Evolutionary conservation across 2,888 invertebrate species (phyloP).

Genomic region (Micoletzkya japonica): DNA sequence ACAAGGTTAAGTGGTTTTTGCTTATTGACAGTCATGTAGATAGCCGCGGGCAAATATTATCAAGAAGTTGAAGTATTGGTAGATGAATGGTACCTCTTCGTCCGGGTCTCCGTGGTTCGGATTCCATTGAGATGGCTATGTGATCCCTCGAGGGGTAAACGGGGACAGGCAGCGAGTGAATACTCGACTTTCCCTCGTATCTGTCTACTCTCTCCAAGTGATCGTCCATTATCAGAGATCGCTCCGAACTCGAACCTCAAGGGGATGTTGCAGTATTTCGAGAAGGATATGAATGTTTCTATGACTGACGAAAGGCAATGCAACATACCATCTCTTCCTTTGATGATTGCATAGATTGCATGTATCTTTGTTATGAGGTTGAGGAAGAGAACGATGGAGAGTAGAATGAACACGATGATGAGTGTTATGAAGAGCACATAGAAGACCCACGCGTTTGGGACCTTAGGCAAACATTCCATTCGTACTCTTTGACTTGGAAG

Average conservation of each 20-base stretch:
- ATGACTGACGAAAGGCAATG: not conserved
- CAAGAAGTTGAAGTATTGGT: no score
- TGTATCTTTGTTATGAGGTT: conserved; percentile 56
- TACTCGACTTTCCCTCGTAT: conserved; percentile 11
- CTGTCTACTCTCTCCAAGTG: conserved; percentile 20
- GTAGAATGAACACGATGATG: conserved; percentile 57
- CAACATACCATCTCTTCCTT: conserved; percentile 41
- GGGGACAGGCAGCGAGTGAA: conserved; percentile 2
- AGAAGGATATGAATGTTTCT: not conserved
- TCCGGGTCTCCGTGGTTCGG: conserved; percentile 45
- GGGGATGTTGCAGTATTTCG: not conserved
- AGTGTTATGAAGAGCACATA: conserved; percentile 60
- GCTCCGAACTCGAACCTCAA: conserved; percentile 17
- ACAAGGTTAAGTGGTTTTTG: no score
- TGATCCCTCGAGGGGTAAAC: conserved; percentile 30
- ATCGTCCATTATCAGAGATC: conserved; percentile 18
- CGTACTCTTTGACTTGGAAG: no score
- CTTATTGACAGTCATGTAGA: no score
- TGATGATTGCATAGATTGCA: conserved; percentile 43
- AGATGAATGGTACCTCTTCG: conserved; percentile 35
- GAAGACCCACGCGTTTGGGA: conserved; percentile 62
- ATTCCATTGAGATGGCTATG: conserved; percentile 46
- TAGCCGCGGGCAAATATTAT: no score
- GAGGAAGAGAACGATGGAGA: conserved; percentile 56
- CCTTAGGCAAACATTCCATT: no score